Evolutionary conservation across 2,797 vertebrate genomes (phyloP), one percentile per base, ranked within the genome.

Genomic region (Trachurus trachurus): DNA sequence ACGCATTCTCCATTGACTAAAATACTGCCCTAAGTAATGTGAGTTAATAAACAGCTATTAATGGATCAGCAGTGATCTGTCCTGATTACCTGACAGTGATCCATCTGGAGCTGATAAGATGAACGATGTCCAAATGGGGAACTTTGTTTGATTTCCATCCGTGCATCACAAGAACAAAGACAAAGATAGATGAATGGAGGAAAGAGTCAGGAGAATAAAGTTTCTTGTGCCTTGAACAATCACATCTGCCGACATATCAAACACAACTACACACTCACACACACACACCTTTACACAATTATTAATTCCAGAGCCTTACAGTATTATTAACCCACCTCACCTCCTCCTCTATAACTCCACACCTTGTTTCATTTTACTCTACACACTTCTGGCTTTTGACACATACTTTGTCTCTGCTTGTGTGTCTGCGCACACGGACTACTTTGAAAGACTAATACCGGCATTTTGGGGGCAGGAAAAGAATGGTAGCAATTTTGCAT

Each of bases 401-500:
- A 84, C 74, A 66, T 72, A 73, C 81, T 83, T 74, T 85, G 81
- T 82, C 81, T 82, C 66, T 71, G 53, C 66, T 53, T 80, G 74
- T 78, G 87, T 63, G 72, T 82, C 59, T 80, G 71, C 65, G 34
- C 80, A 75, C 84, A 79, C 54, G 12, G 56, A 68, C 66, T 58
- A 73, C 85, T 67, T 77, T 85, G 74, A 88, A 75, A 85, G 64
- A 69, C 79, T 80, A 49, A 77, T 49, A 74, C 76, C 16, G 39
- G 40, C 56, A 26, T 81, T 69, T 78, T 66, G 34, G 26, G 17
- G 67, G n/a, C 56, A 61, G 56, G 68, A 69, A 72, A 81, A 88
- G 81, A 88, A 88, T 88, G 83, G 89, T 68, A 90, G 85, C 86
- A 91, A 93, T 94, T 94, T 90, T 89, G 85, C 62, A 87, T 90